Evolutionary conservation across 2,888 invertebrate genomes (phyloP), one percentile per base, ranked within the genome.

Genomic region (Marronus borbonicus): DNA sequence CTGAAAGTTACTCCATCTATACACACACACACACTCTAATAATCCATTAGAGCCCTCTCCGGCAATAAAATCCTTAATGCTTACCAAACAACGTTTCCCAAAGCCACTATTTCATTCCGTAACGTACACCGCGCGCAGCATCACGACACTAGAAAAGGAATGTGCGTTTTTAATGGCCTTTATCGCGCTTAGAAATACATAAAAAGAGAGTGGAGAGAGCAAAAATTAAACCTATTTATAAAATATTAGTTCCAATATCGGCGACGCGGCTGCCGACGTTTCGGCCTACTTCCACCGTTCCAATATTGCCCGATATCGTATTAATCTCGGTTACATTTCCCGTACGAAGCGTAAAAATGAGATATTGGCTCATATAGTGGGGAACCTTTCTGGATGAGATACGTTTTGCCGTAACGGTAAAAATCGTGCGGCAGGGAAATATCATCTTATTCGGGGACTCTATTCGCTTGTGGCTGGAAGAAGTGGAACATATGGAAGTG

Each of bases 281-380:
- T 44, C 75, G 80, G 28, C 55, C 50, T n/a, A 24, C 28, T 14
- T 44, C 14, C n/a, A 17, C 36, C 17, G 36, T 14, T 3, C 39
- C 39, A 36, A 77, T 81, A 77, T 80, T 79, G 80, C 81, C 81
- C 81, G 81, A 83, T 85, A 84, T 83, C 84, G 83, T 84, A 85
- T 85, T 85, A 85, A 85, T 85, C 85, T 85, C 81, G 77, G 82
- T 81, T 83, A 83, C 84, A 81, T 85, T 85, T 85, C 85, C 85
- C 83, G 84, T 82, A 84, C 82, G 83, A 83, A 84, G 83, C 85
- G 84, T 85, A 85, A 84, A 84, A 83, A 81, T 82, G 81, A 82
- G 80, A 80, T 82, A 82, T 81, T 78, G 79, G 78, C 77, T 76
- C 52, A 52, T 77, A 81, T 81, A 80, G 44, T 80, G 78, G 60